phyloP scores from a whole-genome alignment of 2,888 invertebrate genomes.

The Pammene fasciana region DNA sequence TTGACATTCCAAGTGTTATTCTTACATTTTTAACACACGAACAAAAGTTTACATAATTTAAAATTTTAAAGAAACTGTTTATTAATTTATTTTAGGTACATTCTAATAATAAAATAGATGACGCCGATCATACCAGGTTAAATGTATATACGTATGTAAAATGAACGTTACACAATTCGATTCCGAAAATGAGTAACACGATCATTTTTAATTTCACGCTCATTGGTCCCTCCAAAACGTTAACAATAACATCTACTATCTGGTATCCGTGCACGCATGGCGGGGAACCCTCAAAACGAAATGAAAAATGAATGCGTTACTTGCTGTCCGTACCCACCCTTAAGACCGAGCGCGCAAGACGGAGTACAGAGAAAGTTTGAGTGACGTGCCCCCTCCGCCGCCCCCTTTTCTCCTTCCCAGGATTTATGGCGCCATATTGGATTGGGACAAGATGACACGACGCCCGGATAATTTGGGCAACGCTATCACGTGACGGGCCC shows the following conservation, averaged over 20 bases:
- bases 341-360: constrained; percentile 75
- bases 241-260: constrained; percentile 50
- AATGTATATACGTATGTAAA: too few relatives aligned
- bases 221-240: constrained; percentile 37
- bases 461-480: constrained; percentile 83
- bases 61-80: too few relatives aligned
- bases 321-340: constrained; percentile 76
- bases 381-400: constrained; percentile 79
- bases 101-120: too few relatives aligned
- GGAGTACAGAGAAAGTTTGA: constrained; percentile 83
- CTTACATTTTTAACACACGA: too few relatives aligned
- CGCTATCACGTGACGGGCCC: constrained; percentile 79
- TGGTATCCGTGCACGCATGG: constrained; percentile 49
- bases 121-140: too few relatives aligned
- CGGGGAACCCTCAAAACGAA: constrained; percentile 46
- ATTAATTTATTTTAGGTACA: too few relatives aligned
- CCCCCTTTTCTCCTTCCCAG: constrained; percentile 68
- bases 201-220: constrained; percentile 39
- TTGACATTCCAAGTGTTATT: too few relatives aligned
- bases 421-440: constrained; percentile 84
- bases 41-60: too few relatives aligned
- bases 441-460: constrained; percentile 84
- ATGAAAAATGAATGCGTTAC: constrained; percentile 58
- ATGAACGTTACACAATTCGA: constrained; percentile 20
- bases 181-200: constrained; percentile 25